Evolutionary conservation across 2,888 invertebrate genomes (phyloP).

Genomic region (Psococerastis gibbosa): DNA sequence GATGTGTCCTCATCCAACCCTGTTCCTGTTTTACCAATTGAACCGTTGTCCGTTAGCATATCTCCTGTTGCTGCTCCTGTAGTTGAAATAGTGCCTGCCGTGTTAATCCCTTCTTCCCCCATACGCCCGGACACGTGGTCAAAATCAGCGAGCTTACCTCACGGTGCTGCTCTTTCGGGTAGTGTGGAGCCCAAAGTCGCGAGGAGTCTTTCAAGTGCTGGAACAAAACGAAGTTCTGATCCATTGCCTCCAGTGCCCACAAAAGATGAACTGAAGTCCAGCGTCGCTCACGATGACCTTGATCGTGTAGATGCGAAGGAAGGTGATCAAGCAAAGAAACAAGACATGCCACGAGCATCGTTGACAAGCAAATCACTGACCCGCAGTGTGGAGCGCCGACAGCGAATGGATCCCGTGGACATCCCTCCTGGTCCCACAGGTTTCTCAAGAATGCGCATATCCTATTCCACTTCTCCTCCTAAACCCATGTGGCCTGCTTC

Average conservation of each 20-base stretch:
- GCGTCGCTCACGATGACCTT: not conserved
- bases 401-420: slow-evolving; percentile 36
- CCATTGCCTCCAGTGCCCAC: not conserved
- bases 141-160: slow-evolving; percentile 44
- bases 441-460: slow-evolving; percentile 25
- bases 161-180: slow-evolving; percentile 34
- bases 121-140: not conserved
- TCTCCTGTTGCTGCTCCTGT: not conserved
- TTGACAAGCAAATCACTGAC: not conserved
- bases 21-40: not conserved
- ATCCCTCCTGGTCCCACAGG: slow-evolving; percentile 27
- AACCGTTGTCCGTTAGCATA: not conserved
- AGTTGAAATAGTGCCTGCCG: not conserved
- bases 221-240: slow-evolving; percentile 7
- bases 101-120: slow-evolving; percentile 18
- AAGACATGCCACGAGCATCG: not conserved
- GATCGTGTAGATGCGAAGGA: not conserved
- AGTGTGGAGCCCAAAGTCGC: slow-evolving; percentile 10
- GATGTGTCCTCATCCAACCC: too few relatives aligned
- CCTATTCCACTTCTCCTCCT: slow-evolving; percentile 27
- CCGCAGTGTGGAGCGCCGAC: slow-evolving; percentile 26
- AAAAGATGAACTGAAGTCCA: not conserved
- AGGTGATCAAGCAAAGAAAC: not conserved
- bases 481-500: slow-evolving; percentile 25
- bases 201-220: slow-evolving; percentile 27